Base-by-base conservation (phyloP, 2,888 invertebrate genomes). In the Pammene aurita region DNA sequence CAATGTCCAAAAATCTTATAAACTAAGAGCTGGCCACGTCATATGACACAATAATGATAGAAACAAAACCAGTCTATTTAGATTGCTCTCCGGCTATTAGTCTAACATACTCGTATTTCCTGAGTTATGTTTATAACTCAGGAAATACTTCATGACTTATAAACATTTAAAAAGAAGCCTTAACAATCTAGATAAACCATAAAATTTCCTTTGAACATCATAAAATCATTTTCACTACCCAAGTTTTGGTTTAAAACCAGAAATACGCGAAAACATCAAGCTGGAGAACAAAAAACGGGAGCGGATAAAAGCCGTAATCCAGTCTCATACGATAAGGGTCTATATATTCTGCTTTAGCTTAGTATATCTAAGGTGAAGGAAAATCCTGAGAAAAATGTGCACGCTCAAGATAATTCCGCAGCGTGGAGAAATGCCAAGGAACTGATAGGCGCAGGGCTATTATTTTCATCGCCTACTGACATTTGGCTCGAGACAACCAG, bases 311-410 rank as follows among this genome's bases (percentile, higher is more conserved):
- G 38, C 2, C 13, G 65, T 69, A 64, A 69, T 65, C 69, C 69
- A 69, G 60, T 69, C 64, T 54, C 44, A 57, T 26, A 26, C 65
- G 69, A 69, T 69, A 69, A 65, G 48, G 41, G 54, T 61, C 44
- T 64, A 61, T 68, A 65, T 58, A 64, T 68, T 64, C 63, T 65
- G 38, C 67, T 55, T 34, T 44, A 56, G 56, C 61, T 61, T 61
- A 67, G 67, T 67, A 52, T 68, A 68, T 68, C 52, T 52, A 42
- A 67, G 63, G 57, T 68, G 38, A 61, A 48, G 54, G 69, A 69
- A 69, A 69, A 64, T 56, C 67, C 67, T 52, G 52, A 58, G 69
- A 69, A 69, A 69, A 68, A 68, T 68, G 63, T 63, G 68, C 63
- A 57, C 64, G 69, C 69, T 69, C 46, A 58, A 69, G 69, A 69